Conservation (phyloP, 2,888 invertebrate species). For the Ypsolopha scabrella region DNA sequence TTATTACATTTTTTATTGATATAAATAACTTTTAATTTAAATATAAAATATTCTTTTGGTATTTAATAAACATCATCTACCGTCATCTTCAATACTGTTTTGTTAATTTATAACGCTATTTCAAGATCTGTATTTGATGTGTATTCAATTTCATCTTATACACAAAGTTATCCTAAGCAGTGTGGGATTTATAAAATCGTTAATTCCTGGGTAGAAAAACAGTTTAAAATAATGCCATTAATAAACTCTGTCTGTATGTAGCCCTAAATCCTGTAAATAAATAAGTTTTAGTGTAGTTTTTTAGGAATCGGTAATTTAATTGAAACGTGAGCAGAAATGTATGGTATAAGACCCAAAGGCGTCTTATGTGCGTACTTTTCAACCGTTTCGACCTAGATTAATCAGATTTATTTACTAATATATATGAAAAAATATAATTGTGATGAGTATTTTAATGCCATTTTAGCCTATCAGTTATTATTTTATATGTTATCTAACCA, state of each 20-base stretch:
- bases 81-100: too few species aligned
- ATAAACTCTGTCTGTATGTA: background rate
- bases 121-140: too few species aligned
- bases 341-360: conserved; percentile 4
- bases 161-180: too few species aligned
- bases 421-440: conserved; percentile 42
- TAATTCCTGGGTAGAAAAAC: too few species aligned
- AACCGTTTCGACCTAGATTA: conserved; percentile 5
- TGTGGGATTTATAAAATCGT: too few species aligned
- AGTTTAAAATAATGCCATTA: too few species aligned
- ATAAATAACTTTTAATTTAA: too few species aligned
- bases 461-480: conserved; percentile 60
- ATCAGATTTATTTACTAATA: conserved; percentile 34
- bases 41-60: too few species aligned
- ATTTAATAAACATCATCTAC: too few species aligned
- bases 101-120: too few species aligned
- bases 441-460: conserved; percentile 65
- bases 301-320: conserved; percentile 9
- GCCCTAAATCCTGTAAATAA: background rate
- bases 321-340: conserved; percentile 1
- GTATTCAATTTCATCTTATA: background rate
- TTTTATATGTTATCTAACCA: conserved; percentile 59
- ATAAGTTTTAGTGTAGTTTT: background rate
- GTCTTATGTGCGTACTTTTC: conserved; percentile 7
- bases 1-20: too few species aligned